Evolutionary conservation across 2,888 invertebrate species (phyloP).

Genomic region (Pogonocherus hispidulus): DNA sequence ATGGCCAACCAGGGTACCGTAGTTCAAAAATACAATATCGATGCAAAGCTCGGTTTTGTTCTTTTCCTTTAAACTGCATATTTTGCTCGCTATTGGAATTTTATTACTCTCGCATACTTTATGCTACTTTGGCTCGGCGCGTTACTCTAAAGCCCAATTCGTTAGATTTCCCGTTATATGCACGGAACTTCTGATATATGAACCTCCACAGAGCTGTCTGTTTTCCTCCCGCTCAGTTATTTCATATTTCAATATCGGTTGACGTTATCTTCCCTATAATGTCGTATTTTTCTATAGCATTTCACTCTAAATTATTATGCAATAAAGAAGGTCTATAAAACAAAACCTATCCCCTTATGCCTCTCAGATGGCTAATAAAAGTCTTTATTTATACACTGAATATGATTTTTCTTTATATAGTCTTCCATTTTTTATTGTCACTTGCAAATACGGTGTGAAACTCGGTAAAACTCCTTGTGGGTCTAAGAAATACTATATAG

Average conservation of each 20-base stretch:
- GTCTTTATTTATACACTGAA: too few species aligned
- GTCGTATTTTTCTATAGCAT: too few species aligned
- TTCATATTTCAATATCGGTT: background rate
- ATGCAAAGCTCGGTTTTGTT: conserved; percentile 40
- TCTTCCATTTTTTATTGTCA: too few species aligned
- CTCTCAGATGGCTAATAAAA: too few species aligned
- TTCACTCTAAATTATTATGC: too few species aligned
- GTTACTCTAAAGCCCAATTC: conserved; percentile 11
- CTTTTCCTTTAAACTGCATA: conserved; percentile 46
- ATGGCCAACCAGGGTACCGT: conserved; percentile 38
- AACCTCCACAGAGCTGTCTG: background rate
- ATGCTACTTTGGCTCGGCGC: conserved; percentile 6
- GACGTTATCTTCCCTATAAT: too few species aligned
- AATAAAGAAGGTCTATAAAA: too few species aligned
- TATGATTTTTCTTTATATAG: too few species aligned
- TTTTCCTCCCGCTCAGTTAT: background rate
- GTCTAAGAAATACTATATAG: too few species aligned
- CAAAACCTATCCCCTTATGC: too few species aligned
- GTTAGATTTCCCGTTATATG: conserved; percentile 7
- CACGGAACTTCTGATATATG: background rate
- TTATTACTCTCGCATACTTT: conserved; percentile 49
- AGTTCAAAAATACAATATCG: conserved; percentile 42
- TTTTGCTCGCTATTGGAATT: conserved; percentile 47
- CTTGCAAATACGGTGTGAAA: too few species aligned
- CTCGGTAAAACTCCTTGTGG: too few species aligned